Conservation (phyloP, 1,140 invertebrate species). For the Papilio machaon region DNA sequence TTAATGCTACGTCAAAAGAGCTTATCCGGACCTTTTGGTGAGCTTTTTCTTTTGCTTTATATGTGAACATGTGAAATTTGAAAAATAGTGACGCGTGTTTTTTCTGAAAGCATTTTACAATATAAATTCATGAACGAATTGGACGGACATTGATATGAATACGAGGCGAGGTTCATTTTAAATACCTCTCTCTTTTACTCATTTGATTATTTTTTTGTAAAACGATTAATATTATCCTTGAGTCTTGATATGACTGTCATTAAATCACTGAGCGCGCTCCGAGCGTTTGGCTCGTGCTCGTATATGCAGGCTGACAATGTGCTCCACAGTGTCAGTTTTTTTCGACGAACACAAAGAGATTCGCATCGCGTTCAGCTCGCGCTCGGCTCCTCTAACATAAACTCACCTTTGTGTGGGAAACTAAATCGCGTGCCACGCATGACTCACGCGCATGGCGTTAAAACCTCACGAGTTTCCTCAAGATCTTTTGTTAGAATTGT, state of each 20-base stretch:
- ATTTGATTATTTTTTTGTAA: too few species aligned
- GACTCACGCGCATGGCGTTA: slow-evolving; percentile 5
- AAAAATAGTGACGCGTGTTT: background rate
- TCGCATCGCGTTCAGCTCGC: too few species aligned
- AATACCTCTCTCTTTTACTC: too few species aligned
- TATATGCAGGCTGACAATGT: too few species aligned
- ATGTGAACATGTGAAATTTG: background rate
- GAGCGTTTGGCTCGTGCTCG: too few species aligned
- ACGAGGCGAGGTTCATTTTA: too few species aligned
- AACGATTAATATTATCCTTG: too few species aligned
- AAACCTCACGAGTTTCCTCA: slow-evolving; percentile 2
- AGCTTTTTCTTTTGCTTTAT: background rate
- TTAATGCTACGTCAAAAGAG: slow-evolving; percentile 20
- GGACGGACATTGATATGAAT: too few species aligned
- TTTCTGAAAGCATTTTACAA: background rate
- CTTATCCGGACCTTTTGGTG: slow-evolving; percentile 7
- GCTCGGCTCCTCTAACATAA: background rate
- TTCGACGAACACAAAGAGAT: too few species aligned
- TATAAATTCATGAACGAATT: background rate
- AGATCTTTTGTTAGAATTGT: background rate
- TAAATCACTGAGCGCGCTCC: too few species aligned
- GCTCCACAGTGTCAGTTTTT: too few species aligned
- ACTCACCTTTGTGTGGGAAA: background rate
- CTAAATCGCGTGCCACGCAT: background rate
- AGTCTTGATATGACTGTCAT: too few species aligned